phyloP scores from a whole-genome alignment of 2,113 vertebrate species.

The Phocoena phocoena region DNA sequence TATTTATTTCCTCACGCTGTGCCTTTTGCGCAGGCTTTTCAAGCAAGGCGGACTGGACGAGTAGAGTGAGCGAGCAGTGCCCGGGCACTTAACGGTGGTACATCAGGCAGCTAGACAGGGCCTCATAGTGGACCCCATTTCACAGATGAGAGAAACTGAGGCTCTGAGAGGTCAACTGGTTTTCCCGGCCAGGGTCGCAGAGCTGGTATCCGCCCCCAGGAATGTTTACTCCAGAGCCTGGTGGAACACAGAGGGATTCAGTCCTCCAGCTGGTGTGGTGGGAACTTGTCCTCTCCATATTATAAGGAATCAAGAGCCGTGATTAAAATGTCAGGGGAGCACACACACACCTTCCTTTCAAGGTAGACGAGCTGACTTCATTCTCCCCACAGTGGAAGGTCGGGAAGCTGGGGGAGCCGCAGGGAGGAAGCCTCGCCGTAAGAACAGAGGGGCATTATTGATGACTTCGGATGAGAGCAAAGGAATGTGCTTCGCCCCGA shows the following conservation, averaged over 20 bases:
- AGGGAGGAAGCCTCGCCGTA: neutral
- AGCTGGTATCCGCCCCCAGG: neutral
- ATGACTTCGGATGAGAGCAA: neutral
- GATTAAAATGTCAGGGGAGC: neutral
- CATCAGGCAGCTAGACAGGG: neutral
- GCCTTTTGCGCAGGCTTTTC: constrained; percentile 44
- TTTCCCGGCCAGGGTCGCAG: neutral
- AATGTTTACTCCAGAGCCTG: neutral
- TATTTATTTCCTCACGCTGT: constrained; percentile 62
- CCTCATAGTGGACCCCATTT: neutral
- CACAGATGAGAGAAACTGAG: constrained; percentile 56
- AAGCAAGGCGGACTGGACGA: neutral
- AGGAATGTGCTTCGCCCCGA: neutral
- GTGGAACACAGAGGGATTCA: neutral
- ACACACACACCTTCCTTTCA: neutral
- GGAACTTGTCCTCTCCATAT: neutral
- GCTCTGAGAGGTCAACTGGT: neutral
- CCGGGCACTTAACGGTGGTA: neutral
- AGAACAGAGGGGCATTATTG: neutral
- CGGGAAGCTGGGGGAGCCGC: neutral
- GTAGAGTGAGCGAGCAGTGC: neutral
- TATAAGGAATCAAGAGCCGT: neutral
- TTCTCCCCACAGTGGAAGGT: neutral
- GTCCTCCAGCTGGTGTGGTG: neutral
- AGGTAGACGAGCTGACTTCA: constrained; percentile 12